These are phyloP conservation scores for Proales similis DNA, from an alignment of 1,140 invertebrate genomes.

Conservation along the genomic window DNA sequence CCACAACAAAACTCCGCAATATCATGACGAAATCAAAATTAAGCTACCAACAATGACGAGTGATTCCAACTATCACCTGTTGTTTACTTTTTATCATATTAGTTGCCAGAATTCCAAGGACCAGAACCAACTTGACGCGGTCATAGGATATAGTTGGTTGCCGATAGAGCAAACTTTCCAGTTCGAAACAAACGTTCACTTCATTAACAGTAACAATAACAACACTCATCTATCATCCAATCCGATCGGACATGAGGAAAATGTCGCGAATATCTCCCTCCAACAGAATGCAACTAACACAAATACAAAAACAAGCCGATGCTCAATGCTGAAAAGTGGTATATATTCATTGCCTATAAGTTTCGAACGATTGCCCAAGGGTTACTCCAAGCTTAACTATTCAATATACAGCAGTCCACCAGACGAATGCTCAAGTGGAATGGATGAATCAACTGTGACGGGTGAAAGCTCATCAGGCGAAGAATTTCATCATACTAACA, in stretches of 20 bases:
- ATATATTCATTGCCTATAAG: constrained; percentile 32
- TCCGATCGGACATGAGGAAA: neutral
- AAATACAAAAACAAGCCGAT: constrained; percentile 20
- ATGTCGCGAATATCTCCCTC: neutral
- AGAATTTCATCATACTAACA: too few relatives aligned
- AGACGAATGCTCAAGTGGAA: too few relatives aligned
- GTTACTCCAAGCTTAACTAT: constrained; percentile 19
- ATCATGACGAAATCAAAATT: constrained; percentile 37
- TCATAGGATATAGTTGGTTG: constrained; percentile 36
- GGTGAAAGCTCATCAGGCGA: too few relatives aligned
- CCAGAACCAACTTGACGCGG: constrained; percentile 17
- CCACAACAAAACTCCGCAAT: constrained; percentile 29
- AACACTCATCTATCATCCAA: neutral
- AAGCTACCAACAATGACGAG: constrained; percentile 2
- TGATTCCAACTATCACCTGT: constrained; percentile 14
- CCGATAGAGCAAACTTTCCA: constrained; percentile 33
- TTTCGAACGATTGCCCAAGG: constrained; percentile 16
- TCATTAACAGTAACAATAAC: neutral
- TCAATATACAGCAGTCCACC: constrained; percentile 1
- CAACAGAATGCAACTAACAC: neutral
- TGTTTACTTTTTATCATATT: constrained; percentile 38
- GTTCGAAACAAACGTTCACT: constrained; percentile 30
- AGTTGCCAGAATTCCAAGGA: constrained; percentile 37
- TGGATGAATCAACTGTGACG: too few relatives aligned
- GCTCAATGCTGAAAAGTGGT: constrained; percentile 34